Evolutionary conservation across 2,113 vertebrate species (phyloP).

Genomic region (Coryphaenoides rupestris): DNA sequence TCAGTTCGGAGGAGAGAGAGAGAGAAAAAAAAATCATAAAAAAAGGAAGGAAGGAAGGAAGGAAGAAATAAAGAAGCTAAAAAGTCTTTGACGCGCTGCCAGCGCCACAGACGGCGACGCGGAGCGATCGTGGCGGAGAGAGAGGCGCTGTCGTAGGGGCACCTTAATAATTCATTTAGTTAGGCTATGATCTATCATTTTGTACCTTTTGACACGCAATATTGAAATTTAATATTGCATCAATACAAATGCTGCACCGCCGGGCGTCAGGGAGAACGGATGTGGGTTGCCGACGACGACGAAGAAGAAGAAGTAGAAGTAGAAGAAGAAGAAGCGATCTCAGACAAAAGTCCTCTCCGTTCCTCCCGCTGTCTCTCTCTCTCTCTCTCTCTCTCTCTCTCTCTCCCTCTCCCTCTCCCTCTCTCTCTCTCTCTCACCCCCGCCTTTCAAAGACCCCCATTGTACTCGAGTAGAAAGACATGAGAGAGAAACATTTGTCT

Average conservation of each 20-base stretch:
- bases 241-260: constrained; percentile 80
- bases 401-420: constrained; percentile 22
- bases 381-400: constrained; percentile 40
- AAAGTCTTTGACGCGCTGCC: constrained; percentile 74
- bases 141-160: constrained; percentile 63
- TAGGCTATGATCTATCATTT: constrained; percentile 82
- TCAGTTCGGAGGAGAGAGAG: too few species aligned
- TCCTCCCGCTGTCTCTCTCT: constrained; percentile 22
- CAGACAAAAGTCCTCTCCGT: constrained; percentile 50
- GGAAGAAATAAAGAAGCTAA: constrained; percentile 33
- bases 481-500: constrained; percentile 59
- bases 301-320: too few species aligned
- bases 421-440: constrained; percentile 39
- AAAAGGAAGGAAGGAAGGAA: constrained; percentile 24
- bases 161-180: constrained; percentile 81
- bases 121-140: constrained; percentile 74
- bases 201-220: constrained; percentile 82
- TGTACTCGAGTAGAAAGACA: constrained; percentile 63
- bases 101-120: constrained; percentile 71
- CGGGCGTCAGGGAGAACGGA: constrained; percentile 63
- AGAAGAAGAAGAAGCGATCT: constrained; percentile 58
- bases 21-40: too few species aligned
- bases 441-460: constrained; percentile 47
- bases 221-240: constrained; percentile 84
- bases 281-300: constrained; percentile 71